Evolutionary conservation across 2,797 vertebrate genomes (phyloP).

Genomic region (Dryobates pubescens): DNA sequence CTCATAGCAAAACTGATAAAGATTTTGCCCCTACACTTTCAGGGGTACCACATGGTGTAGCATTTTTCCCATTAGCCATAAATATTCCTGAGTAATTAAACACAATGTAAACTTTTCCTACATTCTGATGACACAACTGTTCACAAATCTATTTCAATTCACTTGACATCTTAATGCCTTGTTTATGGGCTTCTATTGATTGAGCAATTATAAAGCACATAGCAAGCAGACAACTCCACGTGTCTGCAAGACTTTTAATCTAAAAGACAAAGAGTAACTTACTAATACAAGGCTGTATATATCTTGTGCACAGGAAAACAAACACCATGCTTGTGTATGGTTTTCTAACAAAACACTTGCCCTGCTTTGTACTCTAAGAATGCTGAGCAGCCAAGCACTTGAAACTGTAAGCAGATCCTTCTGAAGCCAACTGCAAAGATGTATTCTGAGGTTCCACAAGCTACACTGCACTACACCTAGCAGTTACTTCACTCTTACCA

Average conservation of each 20-base stretch:
- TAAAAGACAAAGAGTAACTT: neutral
- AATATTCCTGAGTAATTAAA: neutral
- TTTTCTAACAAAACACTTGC: neutral
- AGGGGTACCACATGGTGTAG: neutral
- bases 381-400: neutral
- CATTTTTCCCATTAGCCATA: neutral
- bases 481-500: neutral
- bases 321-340: accelerated
- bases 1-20: neutral
- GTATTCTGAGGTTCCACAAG: neutral
- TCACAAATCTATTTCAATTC: neutral
- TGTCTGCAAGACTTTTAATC: neutral
- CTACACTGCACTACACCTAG: neutral
- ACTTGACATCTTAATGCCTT: neutral
- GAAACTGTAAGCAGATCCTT: neutral
- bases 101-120: neutral
- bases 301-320: neutral
- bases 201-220: neutral
- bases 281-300: neutral
- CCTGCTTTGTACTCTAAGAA: neutral
- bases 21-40: neutral
- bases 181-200: neutral
- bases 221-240: neutral
- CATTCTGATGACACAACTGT: neutral
- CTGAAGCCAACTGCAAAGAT: neutral